phyloP scores from a whole-genome alignment of 2,797 vertebrate genomes.

The Pantherophis alleghaniensis region DNA sequence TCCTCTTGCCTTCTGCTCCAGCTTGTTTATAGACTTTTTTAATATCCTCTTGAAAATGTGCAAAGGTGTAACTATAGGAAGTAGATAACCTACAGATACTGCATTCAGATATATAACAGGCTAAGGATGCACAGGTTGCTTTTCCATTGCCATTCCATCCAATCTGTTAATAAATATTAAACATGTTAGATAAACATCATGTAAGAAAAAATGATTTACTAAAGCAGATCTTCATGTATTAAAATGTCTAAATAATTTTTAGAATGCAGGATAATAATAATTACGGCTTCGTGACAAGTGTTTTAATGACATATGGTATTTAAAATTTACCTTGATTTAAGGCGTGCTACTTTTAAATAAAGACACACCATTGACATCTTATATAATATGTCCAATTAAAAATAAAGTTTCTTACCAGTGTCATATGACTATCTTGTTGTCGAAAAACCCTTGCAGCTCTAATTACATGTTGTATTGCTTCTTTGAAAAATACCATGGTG shows the following conservation, averaged over 20 bases:
- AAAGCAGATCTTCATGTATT: not conserved
- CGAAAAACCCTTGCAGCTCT: slow-evolving; percentile 67
- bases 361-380: not conserved
- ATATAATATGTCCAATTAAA: not conserved
- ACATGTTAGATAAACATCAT: not conserved
- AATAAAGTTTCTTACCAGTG: slow-evolving; percentile 58
- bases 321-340: not conserved
- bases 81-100: slow-evolving; percentile 46
- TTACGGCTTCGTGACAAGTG: not conserved
- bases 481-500: slow-evolving; percentile 68
- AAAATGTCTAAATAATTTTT: not conserved
- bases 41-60: slow-evolving; percentile 65
- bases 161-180: slow-evolving; percentile 51
- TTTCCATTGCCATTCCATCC: slow-evolving; percentile 70
- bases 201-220: not conserved
- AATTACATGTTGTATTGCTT: slow-evolving; percentile 64
- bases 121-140: slow-evolving; percentile 57
- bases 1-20: slow-evolving; percentile 57
- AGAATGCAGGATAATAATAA: not conserved
- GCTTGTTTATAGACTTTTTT: slow-evolving; percentile 62
- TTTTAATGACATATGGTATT: not conserved
- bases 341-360: not conserved
- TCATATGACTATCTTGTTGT: slow-evolving; percentile 63
- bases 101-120: slow-evolving; percentile 59
- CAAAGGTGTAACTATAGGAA: slow-evolving; percentile 45